phyloP scores from a whole-genome alignment of 2,797 vertebrate species.

The Ispidina picta region DNA sequence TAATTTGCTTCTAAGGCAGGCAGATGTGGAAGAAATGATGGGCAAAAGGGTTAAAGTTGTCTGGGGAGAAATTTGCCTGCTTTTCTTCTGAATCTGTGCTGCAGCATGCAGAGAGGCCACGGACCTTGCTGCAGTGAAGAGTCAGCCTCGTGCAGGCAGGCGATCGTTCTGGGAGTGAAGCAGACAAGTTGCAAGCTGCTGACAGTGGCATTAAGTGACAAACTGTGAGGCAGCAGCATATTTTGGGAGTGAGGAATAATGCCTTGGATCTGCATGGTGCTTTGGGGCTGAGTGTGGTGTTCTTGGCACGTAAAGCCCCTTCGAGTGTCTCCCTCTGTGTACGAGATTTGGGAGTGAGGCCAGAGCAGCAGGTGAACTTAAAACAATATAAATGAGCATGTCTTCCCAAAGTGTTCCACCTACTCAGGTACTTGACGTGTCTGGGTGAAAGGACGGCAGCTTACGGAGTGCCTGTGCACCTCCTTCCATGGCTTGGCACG shows the following conservation, averaged over 20 bases:
- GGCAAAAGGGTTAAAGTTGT: not conserved
- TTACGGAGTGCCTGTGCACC: not conserved
- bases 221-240: not conserved
- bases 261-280: fast-evolving
- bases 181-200: not conserved
- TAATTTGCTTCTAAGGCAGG: not conserved
- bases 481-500: not conserved
- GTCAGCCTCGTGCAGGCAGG: not conserved
- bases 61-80: not conserved
- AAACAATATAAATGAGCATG: not conserved
- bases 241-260: not conserved
- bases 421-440: not conserved
- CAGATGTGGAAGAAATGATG: not conserved
- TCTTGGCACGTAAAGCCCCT: fast-evolving
- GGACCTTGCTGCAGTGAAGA: not conserved
- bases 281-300: fast-evolving
- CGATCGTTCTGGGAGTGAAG: not conserved
- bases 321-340: not conserved
- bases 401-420: not conserved
- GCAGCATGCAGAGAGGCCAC: not conserved
- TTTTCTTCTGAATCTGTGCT: not conserved
- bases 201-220: not conserved
- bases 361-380: slow-evolving; percentile 4
- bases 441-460: not conserved
- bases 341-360: not conserved